Percentiles rank a stretch among this genome's conserved stretches.
Conservation (phyloP, 1,140 invertebrate species). For the Geopemphigus sp. region DNA sequence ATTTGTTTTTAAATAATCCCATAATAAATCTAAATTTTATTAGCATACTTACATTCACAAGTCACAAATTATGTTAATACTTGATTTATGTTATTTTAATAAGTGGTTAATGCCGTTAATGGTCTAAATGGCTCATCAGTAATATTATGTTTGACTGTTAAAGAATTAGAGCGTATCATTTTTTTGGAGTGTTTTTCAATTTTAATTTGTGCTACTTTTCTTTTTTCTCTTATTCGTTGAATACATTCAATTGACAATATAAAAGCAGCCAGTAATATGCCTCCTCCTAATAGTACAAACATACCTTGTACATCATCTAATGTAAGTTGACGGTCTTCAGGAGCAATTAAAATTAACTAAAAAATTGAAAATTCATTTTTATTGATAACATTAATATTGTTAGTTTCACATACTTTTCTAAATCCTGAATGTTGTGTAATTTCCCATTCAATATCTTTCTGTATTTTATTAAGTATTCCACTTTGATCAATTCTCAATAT, state of each 20-base stretch:
- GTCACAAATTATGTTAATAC: not conserved
- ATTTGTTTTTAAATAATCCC: not conserved
- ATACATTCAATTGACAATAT: constrained; percentile 52
- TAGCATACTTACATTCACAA: not conserved
- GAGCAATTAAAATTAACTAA: constrained; percentile 52
- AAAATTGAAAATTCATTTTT: not conserved
- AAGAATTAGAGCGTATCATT: not conserved
- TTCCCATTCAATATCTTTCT: constrained; percentile 67
- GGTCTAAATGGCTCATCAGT: not conserved
- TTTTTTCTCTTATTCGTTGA: not conserved
- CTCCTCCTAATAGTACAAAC: constrained; percentile 69
- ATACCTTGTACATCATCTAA: constrained; percentile 75
- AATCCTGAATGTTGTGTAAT: constrained; percentile 56
- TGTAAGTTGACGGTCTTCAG: constrained; percentile 67
- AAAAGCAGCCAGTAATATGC: constrained; percentile 61
- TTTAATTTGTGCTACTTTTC: not conserved
- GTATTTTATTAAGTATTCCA: constrained; percentile 66
- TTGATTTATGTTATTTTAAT: not conserved
- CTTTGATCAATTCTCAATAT: constrained; percentile 63
- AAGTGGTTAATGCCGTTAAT: not conserved
- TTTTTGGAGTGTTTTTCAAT: not conserved
- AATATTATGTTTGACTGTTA: not conserved
- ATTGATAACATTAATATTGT: not conserved
- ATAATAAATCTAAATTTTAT: not conserved
- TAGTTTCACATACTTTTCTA: not conserved